Evolutionary conservation across 2,113 vertebrate species (phyloP), one percentile per base, ranked within the genome.

Genomic region (Lepisosteus osseus): DNA sequence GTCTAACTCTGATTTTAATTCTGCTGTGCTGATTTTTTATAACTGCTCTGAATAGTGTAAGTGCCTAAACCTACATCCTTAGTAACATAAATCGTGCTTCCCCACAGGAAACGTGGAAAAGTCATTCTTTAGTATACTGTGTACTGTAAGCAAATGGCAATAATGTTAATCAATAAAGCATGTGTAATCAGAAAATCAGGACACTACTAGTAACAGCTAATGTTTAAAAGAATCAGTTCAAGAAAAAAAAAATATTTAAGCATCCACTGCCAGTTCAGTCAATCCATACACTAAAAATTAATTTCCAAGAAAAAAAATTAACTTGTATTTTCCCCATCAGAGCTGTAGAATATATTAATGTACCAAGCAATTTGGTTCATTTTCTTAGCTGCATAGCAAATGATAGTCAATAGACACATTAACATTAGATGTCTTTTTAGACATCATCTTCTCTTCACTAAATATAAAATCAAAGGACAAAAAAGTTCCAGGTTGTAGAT

Each of bases 151-250:
- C 17, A 44, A 73, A 68, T 57, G 29, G 61, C 74, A 81, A 75
- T 73, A 72, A 79, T 61, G 65, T 78, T 61, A 72, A 78, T 61
- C 69, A 67, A 69, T 15, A 68, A 55, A 51, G n/a, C 61, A 54
- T 72, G 72, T 70, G 67, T 78, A 77, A 80, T 59, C 69, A 70
- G 71, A 74, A 78, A 64, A 74, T 78, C 67, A 71, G 63, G 61
- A 67, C 29, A 9, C 45, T 72, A 71, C 70, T 70, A 76, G 75
- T 67, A 77, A 69, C 66, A 42, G 3, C 15, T 54, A 65, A 64
- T 68, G 41, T 72, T 75, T 68, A 57, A 61, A 70, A 42, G 47
- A 61, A 65, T 56, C 47, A 29, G 29, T 29, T 65, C 40, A 11
- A 74, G 77, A 73, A 71, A 78, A 67, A 80, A 74, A 14, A 17